phyloP scores from a whole-genome alignment of 2,888 invertebrate genomes.

The Drosophila vallismaia region DNA sequence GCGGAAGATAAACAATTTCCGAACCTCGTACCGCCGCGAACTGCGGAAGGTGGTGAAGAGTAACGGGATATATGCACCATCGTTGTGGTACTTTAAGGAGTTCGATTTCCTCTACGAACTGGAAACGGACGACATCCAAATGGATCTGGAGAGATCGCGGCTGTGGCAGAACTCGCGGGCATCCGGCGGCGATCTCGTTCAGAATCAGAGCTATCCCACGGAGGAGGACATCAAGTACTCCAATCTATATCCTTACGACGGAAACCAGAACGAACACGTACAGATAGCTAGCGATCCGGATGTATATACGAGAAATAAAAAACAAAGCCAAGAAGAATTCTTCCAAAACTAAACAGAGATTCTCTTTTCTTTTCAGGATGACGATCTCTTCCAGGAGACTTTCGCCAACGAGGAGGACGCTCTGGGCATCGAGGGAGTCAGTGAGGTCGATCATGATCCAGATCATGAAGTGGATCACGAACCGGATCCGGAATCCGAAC shows the following conservation, averaged over 20 bases:
- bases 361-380: slow-evolving; percentile 43
- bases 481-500: slow-evolving; percentile 5
- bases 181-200: not conserved
- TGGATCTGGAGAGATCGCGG: not conserved
- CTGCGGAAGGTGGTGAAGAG: slow-evolving; percentile 58
- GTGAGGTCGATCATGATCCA: slow-evolving; percentile 10
- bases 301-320: not conserved
- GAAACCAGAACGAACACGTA: not conserved
- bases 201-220: not conserved
- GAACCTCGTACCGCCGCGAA: slow-evolving; percentile 68
- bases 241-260: not conserved
- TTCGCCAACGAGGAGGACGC: slow-evolving; percentile 32
- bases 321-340: too few relatives aligned
- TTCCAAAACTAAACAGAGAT: too few relatives aligned
- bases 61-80: slow-evolving; percentile 42
- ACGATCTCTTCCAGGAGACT: slow-evolving; percentile 51
- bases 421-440: slow-evolving; percentile 21
- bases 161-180: not conserved
- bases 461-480: slow-evolving; percentile 10
- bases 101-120: slow-evolving; percentile 59
- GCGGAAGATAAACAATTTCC: slow-evolving; percentile 68
- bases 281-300: not conserved
- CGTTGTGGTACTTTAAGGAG: slow-evolving; percentile 66
- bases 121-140: slow-evolving; percentile 55
- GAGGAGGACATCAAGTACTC: not conserved